Conservation (phyloP, 2,113 vertebrate species). For the Cairina moschata region DNA sequence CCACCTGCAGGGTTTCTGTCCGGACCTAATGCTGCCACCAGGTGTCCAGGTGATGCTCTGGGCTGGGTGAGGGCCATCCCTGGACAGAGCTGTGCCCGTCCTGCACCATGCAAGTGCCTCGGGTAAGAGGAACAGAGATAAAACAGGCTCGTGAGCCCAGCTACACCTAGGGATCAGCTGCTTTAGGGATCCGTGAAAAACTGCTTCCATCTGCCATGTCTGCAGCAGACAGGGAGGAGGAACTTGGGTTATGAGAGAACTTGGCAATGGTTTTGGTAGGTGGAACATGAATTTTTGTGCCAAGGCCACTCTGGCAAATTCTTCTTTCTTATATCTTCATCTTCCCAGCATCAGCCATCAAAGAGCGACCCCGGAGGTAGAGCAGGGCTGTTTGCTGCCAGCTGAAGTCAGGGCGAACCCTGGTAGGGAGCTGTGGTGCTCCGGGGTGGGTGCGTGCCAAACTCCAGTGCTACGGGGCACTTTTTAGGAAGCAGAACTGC, state of each 20-base stretch:
- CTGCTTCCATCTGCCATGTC: background rate
- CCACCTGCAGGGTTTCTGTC: background rate
- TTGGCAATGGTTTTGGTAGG: background rate
- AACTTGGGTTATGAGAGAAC: too few relatives aligned
- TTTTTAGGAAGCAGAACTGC: background rate
- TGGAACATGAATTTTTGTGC: background rate
- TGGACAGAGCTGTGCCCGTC: background rate
- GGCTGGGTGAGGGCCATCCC: background rate
- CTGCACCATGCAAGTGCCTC: rapidly evolving
- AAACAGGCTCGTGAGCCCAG: background rate
- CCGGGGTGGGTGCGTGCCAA: background rate
- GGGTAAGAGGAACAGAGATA: background rate
- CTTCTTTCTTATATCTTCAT: background rate
- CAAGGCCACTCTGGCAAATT: background rate
- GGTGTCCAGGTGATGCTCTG: background rate
- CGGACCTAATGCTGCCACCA: background rate
- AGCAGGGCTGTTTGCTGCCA: background rate
- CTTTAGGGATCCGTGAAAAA: background rate
- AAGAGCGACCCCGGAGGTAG: background rate
- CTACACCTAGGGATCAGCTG: background rate
- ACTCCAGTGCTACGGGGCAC: background rate
- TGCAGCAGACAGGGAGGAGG: background rate
- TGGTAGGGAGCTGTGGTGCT: background rate
- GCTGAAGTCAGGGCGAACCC: background rate
- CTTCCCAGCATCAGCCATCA: background rate